phyloP scores from a whole-genome alignment of 2,888 invertebrate genomes.

The Drosophila falleni region DNA sequence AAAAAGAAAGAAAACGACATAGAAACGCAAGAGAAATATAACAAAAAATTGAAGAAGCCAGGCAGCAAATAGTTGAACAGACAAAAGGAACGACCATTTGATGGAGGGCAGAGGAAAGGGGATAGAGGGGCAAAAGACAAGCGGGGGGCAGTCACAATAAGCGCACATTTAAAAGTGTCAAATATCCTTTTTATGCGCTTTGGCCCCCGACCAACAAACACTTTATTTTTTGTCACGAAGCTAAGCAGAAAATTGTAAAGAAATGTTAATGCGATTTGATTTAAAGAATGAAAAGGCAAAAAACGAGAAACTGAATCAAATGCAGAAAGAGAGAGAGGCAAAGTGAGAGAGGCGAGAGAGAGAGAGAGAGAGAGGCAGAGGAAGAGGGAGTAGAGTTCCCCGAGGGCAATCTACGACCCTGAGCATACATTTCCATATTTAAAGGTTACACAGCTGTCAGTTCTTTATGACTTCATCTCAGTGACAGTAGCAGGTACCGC shows the following conservation, averaged over 20 bases:
- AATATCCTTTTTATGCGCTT: slow-evolving; percentile 81
- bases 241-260: slow-evolving; percentile 77
- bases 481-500: slow-evolving; percentile 34
- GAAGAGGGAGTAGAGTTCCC: slow-evolving; percentile 23
- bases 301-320: slow-evolving; percentile 37
- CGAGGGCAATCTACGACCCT: slow-evolving; percentile 59
- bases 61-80: slow-evolving; percentile 74
- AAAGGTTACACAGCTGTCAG: slow-evolving; percentile 55
- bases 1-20: slow-evolving; percentile 41
- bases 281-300: slow-evolving; percentile 75
- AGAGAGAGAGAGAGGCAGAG: slow-evolving; percentile 5
- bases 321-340: background rate
- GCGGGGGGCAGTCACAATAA: slow-evolving; percentile 67
- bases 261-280: slow-evolving; percentile 81
- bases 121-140: background rate
- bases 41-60: slow-evolving; percentile 72
- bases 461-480: slow-evolving; percentile 74
- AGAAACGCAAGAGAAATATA: slow-evolving; percentile 58
- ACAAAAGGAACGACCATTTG: slow-evolving; percentile 60
- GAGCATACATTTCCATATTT: slow-evolving; percentile 77
- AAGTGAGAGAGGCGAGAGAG: background rate
- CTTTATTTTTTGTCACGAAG: slow-evolving; percentile 76
- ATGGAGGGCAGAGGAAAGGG: slow-evolving; percentile 1
- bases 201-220: slow-evolving; percentile 72
- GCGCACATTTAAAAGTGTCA: slow-evolving; percentile 82